Evolutionary conservation across 2,888 invertebrate genomes (phyloP).

Genomic region (Tenthredo notha): DNA sequence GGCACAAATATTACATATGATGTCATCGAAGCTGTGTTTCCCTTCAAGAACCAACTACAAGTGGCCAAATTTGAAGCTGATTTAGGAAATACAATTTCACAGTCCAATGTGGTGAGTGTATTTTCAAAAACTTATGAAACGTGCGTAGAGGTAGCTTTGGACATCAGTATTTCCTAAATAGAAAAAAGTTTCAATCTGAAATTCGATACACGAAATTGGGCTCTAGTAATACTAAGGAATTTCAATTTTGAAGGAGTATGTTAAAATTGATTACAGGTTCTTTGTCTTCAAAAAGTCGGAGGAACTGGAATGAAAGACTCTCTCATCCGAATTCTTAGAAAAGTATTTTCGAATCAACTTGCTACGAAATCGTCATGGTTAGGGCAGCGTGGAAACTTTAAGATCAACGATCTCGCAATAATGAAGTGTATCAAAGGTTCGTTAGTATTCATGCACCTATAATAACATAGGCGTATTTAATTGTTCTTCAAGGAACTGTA

Average conservation of each 20-base stretch:
- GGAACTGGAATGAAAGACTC: background rate
- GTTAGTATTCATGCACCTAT: background rate
- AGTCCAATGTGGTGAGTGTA: too few species aligned
- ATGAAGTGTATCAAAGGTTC: background rate
- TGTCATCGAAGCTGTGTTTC: too few species aligned
- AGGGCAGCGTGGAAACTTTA: background rate
- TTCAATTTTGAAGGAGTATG: background rate
- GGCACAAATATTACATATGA: too few species aligned
- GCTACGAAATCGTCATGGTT: background rate
- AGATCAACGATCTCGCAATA: background rate
- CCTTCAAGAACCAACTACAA: too few species aligned
- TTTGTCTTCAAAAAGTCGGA: background rate
- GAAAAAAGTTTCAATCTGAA: too few species aligned
- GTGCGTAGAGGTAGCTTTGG: too few species aligned
- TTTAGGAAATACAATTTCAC: too few species aligned
- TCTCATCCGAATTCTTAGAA: background rate
- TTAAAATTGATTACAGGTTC: background rate
- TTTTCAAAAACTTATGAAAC: too few species aligned
- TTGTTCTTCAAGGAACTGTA: background rate
- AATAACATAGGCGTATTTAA: background rate
- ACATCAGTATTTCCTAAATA: too few species aligned
- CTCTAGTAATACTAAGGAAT: background rate
- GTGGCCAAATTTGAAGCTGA: too few species aligned
- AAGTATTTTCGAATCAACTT: conserved; percentile 6
- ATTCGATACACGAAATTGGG: background rate